A percentile compares a stretch with the other conserved stretches of the same genome.
Conservation (phyloP, 2,113 vertebrate species). For the Orthonyx spaldingii region DNA sequence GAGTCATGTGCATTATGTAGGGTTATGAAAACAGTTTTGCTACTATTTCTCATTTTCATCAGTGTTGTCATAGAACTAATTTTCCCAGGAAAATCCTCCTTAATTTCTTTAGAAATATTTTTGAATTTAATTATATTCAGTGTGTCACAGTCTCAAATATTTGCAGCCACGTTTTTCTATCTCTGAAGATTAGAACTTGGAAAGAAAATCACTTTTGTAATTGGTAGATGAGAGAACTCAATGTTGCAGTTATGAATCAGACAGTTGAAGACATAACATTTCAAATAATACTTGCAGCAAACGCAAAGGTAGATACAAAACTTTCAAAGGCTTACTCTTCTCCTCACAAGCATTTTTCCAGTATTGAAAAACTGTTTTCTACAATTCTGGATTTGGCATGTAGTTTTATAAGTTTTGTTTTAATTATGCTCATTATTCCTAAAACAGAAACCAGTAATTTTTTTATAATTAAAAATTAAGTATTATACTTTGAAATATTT, state of each 20-base stretch:
- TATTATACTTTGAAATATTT: background rate
- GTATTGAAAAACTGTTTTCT: rapidly evolving
- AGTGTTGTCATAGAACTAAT: background rate
- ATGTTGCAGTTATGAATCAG: background rate
- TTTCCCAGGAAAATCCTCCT: background rate
- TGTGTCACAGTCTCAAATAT: background rate
- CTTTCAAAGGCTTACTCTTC: background rate
- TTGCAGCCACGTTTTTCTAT: background rate
- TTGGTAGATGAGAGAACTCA: background rate
- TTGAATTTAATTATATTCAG: background rate
- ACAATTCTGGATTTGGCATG: background rate
- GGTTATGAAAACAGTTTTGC: background rate
- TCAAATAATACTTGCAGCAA: background rate
- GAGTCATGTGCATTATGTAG: background rate
- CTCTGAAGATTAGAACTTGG: background rate
- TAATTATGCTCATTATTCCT: background rate
- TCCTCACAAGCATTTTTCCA: background rate
- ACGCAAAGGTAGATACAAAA: background rate
- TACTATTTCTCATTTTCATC: background rate
- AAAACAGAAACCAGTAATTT: background rate
- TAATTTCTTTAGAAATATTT: background rate
- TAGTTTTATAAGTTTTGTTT: background rate
- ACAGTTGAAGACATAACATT: background rate
- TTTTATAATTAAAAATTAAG: background rate
- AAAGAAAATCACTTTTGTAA: background rate